Conservation (phyloP, 2,888 invertebrate genomes). For the Xestia rhomboidea region DNA sequence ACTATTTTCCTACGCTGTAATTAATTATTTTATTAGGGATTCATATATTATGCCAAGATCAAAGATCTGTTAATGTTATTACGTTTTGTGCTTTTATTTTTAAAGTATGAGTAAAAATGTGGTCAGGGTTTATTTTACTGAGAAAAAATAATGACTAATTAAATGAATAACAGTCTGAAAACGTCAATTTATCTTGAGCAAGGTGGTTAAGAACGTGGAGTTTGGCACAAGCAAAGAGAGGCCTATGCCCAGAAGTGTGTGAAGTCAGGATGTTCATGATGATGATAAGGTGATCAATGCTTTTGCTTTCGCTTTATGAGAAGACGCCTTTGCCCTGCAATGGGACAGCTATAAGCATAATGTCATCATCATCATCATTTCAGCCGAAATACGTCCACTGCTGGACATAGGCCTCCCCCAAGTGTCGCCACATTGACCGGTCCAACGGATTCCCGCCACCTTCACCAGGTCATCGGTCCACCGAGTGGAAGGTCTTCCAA, state of each 20-base stretch:
- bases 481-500: too few relatives aligned
- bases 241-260: not conserved
- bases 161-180: not conserved
- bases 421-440: too few relatives aligned
- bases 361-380: too few relatives aligned
- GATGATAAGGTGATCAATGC: not conserved
- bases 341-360: not conserved
- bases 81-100: not conserved
- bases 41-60: constrained; percentile 28
- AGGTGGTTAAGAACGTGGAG: not conserved
- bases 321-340: not conserved
- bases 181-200: not conserved
- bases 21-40: constrained; percentile 57
- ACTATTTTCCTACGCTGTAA: constrained; percentile 52
- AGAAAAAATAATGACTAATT: not conserved
- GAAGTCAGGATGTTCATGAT: not conserved
- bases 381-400: too few relatives aligned
- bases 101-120: not conserved
- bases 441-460: too few relatives aligned
- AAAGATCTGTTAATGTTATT: constrained; percentile 24
- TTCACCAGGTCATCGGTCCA: too few relatives aligned
- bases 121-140: not conserved
- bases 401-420: too few relatives aligned
- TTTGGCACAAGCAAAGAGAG: not conserved
- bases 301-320: not conserved